Conservation (phyloP, 1,140 invertebrate species). For the Diplogasteroides magnus region DNA sequence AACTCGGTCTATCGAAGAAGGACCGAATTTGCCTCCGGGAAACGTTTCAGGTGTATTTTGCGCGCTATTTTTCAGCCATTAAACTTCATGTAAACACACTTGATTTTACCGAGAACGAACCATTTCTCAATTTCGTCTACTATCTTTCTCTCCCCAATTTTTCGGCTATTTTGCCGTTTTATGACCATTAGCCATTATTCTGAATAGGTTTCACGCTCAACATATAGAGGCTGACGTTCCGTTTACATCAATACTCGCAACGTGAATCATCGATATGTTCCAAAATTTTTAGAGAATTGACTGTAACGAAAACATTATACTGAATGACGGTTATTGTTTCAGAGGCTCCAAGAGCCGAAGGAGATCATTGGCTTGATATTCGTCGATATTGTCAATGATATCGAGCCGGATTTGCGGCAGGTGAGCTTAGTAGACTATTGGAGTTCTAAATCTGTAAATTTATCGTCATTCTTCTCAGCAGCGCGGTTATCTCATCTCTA, state of each 20-base stretch:
- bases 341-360: conserved; percentile 49
- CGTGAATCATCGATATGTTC: not conserved
- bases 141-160: not conserved
- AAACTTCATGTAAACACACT: no score
- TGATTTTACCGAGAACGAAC: no score
- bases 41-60: conserved; percentile 46
- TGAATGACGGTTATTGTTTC: conserved; percentile 19
- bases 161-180: not conserved
- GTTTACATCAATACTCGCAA: no score
- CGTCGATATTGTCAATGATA: conserved; percentile 50
- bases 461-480: no score
- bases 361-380: conserved; percentile 52
- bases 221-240: no score
- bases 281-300: not conserved
- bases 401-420: conserved; percentile 50
- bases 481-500: no score
- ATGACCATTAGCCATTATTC: not conserved
- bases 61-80: no score
- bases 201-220: no score
- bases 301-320: not conserved
- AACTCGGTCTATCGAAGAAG: conserved; percentile 45
- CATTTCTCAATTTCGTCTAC: no score
- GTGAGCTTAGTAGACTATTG: no score
- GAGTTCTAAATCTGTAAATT: no score
- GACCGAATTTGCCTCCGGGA: conserved; percentile 47